Percentiles rank a stretch among this genome's conserved stretches.
phyloP scores from a whole-genome alignment of 64 coral and sea anemone genomes.

The Catalaphyllia jardinei region DNA sequence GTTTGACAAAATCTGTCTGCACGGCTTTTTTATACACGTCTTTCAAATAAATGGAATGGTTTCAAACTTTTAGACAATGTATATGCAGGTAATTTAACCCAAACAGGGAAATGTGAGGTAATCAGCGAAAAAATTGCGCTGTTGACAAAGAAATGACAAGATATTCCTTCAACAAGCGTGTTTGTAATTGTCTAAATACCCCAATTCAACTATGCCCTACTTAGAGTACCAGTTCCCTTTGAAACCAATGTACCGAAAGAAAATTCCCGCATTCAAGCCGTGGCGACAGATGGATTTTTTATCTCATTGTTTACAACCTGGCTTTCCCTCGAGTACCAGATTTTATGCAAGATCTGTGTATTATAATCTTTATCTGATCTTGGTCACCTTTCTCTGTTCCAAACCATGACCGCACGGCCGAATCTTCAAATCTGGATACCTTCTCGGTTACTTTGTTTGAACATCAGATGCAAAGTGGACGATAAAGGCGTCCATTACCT shows the following conservation, averaged over 20 bases:
- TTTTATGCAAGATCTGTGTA: slow-evolving; percentile 11
- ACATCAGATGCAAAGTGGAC: neutral
- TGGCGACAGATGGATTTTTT: neutral
- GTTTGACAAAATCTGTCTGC: neutral
- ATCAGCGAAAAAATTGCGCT: neutral
- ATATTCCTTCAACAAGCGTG: neutral
- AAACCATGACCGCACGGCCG: neutral
- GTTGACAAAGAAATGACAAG: slow-evolving; percentile 19
- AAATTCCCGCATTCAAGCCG: neutral
- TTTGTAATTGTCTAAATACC: neutral
- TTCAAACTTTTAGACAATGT: neutral
- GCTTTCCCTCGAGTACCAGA: slow-evolving; percentile 31
- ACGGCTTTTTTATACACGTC: neutral
- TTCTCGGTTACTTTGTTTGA: slow-evolving; percentile 38
- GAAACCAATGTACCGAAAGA: neutral
- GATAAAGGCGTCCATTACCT: slow-evolving; percentile 14
- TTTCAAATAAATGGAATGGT: neutral
- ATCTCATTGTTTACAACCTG: slow-evolving; percentile 24
- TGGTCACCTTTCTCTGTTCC: neutral
- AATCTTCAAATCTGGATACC: slow-evolving; percentile 1
- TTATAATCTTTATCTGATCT: neutral
- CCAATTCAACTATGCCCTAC: neutral
- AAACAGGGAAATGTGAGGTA: neutral
- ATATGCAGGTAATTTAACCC: neutral
- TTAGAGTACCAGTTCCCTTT: neutral